phyloP scores from a whole-genome alignment of 2,888 invertebrate species.

The Operophtera brumata region DNA sequence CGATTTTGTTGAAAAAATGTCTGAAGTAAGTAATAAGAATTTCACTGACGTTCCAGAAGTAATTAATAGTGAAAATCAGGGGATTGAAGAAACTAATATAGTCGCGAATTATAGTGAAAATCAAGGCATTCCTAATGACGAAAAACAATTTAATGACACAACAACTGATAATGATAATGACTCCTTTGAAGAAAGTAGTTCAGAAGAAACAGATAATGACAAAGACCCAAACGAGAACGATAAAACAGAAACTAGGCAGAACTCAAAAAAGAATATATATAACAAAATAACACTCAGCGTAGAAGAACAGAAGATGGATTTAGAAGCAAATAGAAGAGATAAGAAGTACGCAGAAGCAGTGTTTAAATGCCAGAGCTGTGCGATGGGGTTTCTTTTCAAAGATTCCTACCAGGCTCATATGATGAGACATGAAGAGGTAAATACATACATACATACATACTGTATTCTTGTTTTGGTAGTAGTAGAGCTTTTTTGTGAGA shows the following conservation, averaged over 20 bases:
- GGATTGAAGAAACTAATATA: neutral
- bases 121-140: neutral
- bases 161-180: neutral
- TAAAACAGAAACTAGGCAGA: neutral
- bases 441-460: neutral
- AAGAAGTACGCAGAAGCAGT: conserved; percentile 66
- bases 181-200: neutral
- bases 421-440: conserved; percentile 76
- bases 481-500: too few species aligned
- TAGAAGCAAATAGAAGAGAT: conserved; percentile 59
- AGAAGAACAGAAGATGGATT: conserved; percentile 64
- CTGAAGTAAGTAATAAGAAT: neutral
- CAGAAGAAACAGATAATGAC: neutral
- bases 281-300: conserved; percentile 52
- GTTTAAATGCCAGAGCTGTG: conserved; percentile 69
- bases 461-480: too few species aligned
- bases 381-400: conserved; percentile 63
- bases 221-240: neutral
- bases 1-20: neutral
- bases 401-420: conserved; percentile 72
- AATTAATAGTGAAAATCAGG: neutral
- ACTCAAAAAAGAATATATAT: conserved; percentile 29
- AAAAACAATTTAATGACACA: neutral
- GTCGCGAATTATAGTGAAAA: neutral
- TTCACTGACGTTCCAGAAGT: conserved; percentile 2